Conservation (phyloP, 1,140 invertebrate species). For the Macrosteles quadrilineatus region DNA sequence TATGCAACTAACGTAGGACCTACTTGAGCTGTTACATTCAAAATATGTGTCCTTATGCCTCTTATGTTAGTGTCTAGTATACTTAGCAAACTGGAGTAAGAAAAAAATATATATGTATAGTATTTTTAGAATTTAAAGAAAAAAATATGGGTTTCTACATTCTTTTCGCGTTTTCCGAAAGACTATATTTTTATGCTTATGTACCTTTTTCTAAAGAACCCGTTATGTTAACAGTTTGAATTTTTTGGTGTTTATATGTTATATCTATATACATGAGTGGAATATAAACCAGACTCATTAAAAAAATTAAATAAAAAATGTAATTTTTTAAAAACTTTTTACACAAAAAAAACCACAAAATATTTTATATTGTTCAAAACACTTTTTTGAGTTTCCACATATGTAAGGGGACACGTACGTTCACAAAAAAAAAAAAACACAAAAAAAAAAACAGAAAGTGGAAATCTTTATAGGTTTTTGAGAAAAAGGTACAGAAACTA, state of each 20-base stretch:
- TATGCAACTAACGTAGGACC: too few relatives aligned
- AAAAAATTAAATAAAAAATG: background rate
- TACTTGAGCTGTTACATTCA: too few relatives aligned
- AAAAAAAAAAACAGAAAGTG: background rate
- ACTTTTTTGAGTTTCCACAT: too few relatives aligned
- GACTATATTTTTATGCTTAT: background rate
- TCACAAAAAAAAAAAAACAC: background rate
- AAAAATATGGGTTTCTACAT: too few relatives aligned
- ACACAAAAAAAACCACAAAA: background rate
- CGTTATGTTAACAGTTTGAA: background rate
- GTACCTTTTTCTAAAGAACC: background rate
- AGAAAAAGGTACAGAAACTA: background rate
- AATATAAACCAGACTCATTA: background rate
- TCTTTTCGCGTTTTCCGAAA: conserved; percentile 15
- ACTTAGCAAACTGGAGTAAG: too few relatives aligned
- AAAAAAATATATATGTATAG: too few relatives aligned
- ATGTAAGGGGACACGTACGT: background rate
- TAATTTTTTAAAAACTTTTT: background rate
- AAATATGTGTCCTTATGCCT: too few relatives aligned
- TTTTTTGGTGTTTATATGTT: background rate
- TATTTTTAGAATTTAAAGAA: too few relatives aligned
- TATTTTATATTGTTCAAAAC: background rate
- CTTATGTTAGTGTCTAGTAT: too few relatives aligned
- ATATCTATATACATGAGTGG: background rate
- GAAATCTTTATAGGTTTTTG: conserved; percentile 2